A percentile compares a stretch with the other conserved stretches of the same genome.
phyloP scores from a whole-genome alignment of 2,797 vertebrate genomes.

The Phalloptychus januarius region DNA sequence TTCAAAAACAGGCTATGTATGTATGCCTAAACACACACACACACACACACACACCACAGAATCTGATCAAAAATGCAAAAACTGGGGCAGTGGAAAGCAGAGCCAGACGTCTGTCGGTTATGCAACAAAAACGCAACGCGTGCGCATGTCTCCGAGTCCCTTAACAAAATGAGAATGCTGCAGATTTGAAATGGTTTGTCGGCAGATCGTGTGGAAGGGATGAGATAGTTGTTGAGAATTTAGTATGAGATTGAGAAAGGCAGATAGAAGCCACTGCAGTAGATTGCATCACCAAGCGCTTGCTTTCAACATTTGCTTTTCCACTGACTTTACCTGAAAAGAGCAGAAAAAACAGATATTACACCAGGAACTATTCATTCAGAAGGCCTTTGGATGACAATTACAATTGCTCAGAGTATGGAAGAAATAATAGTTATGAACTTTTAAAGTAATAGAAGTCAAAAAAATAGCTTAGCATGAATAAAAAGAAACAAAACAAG shows the following conservation, averaged over 20 bases:
- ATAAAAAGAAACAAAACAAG: not conserved
- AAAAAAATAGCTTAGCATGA: not conserved
- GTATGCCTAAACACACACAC: not conserved
- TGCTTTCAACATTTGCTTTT: not conserved
- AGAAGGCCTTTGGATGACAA: not conserved
- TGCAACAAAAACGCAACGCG: constrained; percentile 35
- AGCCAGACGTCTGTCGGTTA: constrained; percentile 32
- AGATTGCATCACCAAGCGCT: not conserved
- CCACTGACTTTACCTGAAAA: not conserved
- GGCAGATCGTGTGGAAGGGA: not conserved
- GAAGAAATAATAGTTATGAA: not conserved
- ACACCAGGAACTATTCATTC: not conserved
- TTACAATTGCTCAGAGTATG: not conserved
- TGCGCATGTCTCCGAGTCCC: constrained; percentile 8
- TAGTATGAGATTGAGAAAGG: not conserved
- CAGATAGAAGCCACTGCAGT: not conserved
- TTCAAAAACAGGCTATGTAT: not conserved
- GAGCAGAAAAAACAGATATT: not conserved
- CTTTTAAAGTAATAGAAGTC: too few species aligned
- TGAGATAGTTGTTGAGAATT: not conserved
- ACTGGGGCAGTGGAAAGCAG: constrained; percentile 6
- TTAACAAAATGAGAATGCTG: not conserved
- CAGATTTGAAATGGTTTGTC: not conserved
- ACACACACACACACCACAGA: not conserved
- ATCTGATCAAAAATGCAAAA: constrained; percentile 20